Conservation (phyloP, 2,888 invertebrate species). For the Troides helena region DNA sequence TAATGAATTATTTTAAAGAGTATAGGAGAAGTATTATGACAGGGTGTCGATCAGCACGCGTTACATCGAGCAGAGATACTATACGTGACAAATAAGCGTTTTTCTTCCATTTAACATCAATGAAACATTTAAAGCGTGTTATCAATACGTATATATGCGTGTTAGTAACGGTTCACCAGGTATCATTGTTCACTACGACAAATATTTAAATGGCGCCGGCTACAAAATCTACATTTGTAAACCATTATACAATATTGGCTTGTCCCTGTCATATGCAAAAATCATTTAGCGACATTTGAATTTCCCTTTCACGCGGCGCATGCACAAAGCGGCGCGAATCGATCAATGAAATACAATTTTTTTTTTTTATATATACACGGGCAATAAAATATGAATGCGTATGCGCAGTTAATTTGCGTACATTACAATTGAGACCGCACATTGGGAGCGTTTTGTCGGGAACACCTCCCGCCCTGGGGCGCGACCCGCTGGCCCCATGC, state of each 20-base stretch:
- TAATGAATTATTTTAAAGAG: no score
- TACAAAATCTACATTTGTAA: constrained; percentile 50
- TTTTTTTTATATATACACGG: constrained; percentile 57
- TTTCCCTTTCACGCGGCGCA: constrained; percentile 67
- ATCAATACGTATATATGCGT: constrained; percentile 36
- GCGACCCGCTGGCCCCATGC: constrained; percentile 71
- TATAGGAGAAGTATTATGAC: no score
- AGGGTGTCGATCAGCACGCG: no score
- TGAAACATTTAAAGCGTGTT: constrained; percentile 39
- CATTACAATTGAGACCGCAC: constrained; percentile 68
- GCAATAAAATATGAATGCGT: constrained; percentile 71
- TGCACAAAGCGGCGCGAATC: constrained; percentile 66
- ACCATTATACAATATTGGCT: constrained; percentile 32
- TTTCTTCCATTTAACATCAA: not conserved
- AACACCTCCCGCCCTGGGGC: constrained; percentile 60
- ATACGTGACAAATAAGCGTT: no score
- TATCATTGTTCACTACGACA: constrained; percentile 62
- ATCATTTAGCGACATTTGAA: constrained; percentile 75
- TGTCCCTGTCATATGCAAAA: constrained; percentile 73
- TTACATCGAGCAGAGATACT: no score
- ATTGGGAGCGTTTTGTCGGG: constrained; percentile 52
- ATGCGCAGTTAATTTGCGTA: constrained; percentile 74
- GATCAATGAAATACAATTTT: constrained; percentile 53
- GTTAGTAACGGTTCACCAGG: constrained; percentile 66
- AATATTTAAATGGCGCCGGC: constrained; percentile 49